Base-by-base conservation (phyloP, 2,797 vertebrate genomes). In the Spea hammondii region DNA sequence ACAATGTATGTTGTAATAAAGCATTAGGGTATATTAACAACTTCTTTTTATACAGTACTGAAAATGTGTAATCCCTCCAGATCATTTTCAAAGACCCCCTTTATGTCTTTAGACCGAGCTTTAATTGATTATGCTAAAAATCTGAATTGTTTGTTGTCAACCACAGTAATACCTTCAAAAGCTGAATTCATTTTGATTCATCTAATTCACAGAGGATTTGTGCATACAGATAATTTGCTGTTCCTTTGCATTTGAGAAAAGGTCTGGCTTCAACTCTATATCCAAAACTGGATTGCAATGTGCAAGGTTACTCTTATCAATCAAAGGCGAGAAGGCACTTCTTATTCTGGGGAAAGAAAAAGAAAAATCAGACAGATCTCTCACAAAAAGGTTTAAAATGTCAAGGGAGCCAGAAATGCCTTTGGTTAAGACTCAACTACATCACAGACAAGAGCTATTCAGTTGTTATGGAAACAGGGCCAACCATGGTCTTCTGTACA, bases 401-500 rank as follows among this genome's bases (percentile, higher is more conserved):
- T 82, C 79, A 84, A 67, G 72, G 74, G 78, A 84, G 86, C 80
- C 76, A 83, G 82, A 84, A 85, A 89, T 70, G 81, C 85, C 83
- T 87, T 86, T 85, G 84, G 83, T 79, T 68, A 77, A 73, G 82
- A 57, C 64, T 69, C 69, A 77, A 74, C 79, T 70, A 68, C 73
- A 83, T 84, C 82, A 84, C 70, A 81, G 71, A 76, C 72, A n/a
- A 78, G 78, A 83, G 80, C 84, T 86, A 85, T 68, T 47, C 77
- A 83, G 87, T 89, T 90, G 87, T 89, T 88, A 88, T 92, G 89
- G 89, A 87, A 92, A 92, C 90, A 49, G 74, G 81, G 86, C 83
- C 84, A 87, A 86, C 82, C 78, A 84, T 73, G 73, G 79, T 68
- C 59, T 83, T 47, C 75, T 78, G 68, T 72, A 78, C 66, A 74